Conservation (phyloP, 1,140 invertebrate genomes). For the Sitodiplosis mosellana region DNA sequence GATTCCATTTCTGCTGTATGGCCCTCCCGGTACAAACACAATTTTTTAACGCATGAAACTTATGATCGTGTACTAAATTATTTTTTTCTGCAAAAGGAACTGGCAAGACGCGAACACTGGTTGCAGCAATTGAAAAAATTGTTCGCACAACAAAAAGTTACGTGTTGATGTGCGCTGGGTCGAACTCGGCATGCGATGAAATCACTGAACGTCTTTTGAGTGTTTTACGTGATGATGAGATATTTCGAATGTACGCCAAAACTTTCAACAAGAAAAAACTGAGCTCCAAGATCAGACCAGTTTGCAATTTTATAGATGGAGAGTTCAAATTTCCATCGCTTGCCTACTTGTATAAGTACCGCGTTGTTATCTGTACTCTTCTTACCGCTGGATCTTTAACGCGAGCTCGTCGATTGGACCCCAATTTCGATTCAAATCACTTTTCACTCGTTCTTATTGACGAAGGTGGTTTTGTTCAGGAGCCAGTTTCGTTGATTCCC, state of each 20-base stretch:
- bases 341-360: conserved; percentile 17
- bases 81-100: too few relatives aligned
- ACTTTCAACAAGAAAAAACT: conserved; percentile 14
- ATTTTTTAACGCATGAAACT: too few relatives aligned
- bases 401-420: conserved; percentile 21
- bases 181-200: conserved; percentile 61
- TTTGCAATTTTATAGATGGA: neutral
- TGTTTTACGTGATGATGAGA: conserved; percentile 8
- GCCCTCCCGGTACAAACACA: too few relatives aligned
- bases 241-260: conserved; percentile 28
- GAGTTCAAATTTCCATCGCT: conserved; percentile 15
- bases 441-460: conserved; percentile 73
- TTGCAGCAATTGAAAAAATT: conserved; percentile 43
- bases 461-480: conserved; percentile 65
- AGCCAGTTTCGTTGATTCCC: conserved; percentile 56
- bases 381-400: conserved; percentile 38
- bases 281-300: conserved; percentile 7
- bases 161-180: conserved; percentile 50
- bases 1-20: conserved; percentile 44
- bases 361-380: conserved; percentile 15
- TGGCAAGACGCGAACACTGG: conserved; percentile 61
- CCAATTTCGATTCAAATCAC: conserved; percentile 39
- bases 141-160: conserved; percentile 22
- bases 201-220: conserved; percentile 34
- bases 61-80: too few relatives aligned